Evolutionary conservation across 2,113 vertebrate genomes (phyloP).

Genomic region (Pachyramphus minor): DNA sequence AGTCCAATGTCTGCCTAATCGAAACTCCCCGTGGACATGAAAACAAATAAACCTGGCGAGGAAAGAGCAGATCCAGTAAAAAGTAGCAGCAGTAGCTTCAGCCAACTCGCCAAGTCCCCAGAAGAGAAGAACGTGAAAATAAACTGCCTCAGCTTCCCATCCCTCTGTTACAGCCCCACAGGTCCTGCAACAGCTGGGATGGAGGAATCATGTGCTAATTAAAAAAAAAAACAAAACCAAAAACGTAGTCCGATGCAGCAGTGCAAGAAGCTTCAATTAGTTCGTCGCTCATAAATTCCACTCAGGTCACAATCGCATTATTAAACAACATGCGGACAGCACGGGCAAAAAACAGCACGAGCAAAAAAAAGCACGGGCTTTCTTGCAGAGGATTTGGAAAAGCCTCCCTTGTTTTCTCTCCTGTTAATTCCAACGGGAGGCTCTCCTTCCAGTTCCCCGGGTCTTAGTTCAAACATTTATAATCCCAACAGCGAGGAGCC

Average conservation of each 20-base stretch:
- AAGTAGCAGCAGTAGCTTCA: conserved; percentile 37
- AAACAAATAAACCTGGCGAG: background rate
- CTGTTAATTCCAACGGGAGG: background rate
- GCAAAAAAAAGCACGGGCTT: background rate
- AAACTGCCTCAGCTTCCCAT: conserved; percentile 41
- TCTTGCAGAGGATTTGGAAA: background rate
- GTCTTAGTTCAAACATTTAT: conserved; percentile 54
- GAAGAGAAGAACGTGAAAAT: conserved; percentile 9
- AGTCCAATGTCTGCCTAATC: background rate
- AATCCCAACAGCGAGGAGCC: conserved; percentile 36
- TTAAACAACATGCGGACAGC: background rate
- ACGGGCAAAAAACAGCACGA: background rate
- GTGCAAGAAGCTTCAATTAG: conserved; percentile 1
- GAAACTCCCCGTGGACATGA: background rate
- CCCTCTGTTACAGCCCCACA: background rate
- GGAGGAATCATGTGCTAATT: background rate
- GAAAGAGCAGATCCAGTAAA: background rate
- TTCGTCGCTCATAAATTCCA: conserved; percentile 10
- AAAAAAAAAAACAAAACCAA: background rate
- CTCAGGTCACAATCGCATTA: conserved; percentile 41
- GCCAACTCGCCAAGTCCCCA: background rate
- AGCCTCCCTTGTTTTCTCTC: background rate
- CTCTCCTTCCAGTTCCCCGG: conserved; percentile 19
- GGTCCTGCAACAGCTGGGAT: conserved; percentile 12
- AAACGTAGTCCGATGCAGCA: background rate